Evolutionary conservation across 2,888 invertebrate genomes (phyloP).

Genomic region (Macropis europaea): DNA sequence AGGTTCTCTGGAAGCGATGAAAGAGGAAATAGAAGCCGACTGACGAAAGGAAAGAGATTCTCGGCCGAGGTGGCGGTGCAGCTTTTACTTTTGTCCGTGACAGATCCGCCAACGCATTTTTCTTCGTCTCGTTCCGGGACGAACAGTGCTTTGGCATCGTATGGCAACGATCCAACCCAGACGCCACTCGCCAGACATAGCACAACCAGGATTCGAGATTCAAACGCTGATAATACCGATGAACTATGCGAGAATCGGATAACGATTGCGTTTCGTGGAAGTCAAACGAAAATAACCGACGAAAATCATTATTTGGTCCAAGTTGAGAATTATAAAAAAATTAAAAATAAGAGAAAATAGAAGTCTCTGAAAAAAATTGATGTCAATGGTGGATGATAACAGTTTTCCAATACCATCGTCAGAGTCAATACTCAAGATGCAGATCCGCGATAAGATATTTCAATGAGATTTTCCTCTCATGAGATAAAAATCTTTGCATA

Average conservation of each 20-base stretch:
- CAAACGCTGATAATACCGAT: constrained; percentile 21
- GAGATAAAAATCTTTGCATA: no score
- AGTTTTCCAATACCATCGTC: no score
- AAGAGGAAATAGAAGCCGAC: background rate
- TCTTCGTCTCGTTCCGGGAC: constrained; percentile 20
- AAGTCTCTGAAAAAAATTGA: no score
- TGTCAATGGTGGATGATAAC: no score
- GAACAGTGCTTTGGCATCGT: constrained; percentile 49
- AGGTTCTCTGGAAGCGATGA: background rate
- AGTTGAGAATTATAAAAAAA: no score
- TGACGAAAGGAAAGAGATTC: constrained; percentile 8
- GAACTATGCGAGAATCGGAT: constrained; percentile 15
- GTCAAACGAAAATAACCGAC: background rate
- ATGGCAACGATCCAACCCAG: constrained; percentile 65
- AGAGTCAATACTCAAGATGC: no score
- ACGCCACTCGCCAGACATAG: constrained; percentile 51
- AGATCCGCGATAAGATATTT: no score
- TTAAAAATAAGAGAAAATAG: no score
- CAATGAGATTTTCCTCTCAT: no score
- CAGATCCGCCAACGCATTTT: constrained; percentile 37
- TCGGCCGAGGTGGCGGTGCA: constrained; percentile 20
- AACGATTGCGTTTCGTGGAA: constrained; percentile 13
- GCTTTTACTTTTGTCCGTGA: constrained; percentile 42
- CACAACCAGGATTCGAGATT: constrained; percentile 10
- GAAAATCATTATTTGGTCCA: background rate